Evolutionary conservation across 2,888 invertebrate genomes (phyloP).

Genomic region (Diarsia dahlii): DNA sequence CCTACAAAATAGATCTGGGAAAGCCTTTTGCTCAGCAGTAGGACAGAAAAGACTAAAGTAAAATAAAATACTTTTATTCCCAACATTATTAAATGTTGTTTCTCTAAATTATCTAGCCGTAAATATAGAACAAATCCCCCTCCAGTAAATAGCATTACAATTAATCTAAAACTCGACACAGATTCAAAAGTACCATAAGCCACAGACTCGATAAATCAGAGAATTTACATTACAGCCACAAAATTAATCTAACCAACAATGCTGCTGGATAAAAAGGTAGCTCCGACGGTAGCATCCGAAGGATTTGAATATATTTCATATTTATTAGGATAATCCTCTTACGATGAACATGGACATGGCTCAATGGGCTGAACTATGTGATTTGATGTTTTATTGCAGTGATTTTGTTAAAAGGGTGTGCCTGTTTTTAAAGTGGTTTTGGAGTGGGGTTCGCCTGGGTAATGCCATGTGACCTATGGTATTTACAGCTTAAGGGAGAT

Average conservation of each 20-base stretch:
- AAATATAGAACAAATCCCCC: slow-evolving; percentile 33
- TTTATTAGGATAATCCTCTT: slow-evolving; percentile 88
- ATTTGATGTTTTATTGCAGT: slow-evolving; percentile 69
- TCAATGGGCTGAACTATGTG: slow-evolving; percentile 68
- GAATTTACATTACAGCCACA: slow-evolving; percentile 63
- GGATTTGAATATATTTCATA: slow-evolving; percentile 81
- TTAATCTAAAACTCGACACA: slow-evolving; percentile 24
- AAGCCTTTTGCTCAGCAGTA: neutral
- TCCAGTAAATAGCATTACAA: slow-evolving; percentile 9
- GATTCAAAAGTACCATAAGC: slow-evolving; percentile 47
- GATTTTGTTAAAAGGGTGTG: slow-evolving; percentile 44
- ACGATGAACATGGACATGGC: slow-evolving; percentile 72
- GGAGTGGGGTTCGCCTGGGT: neutral
- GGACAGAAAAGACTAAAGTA: neutral
- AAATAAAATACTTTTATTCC: too few relatives aligned
- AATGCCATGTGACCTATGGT: neutral
- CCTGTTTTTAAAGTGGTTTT: slow-evolving; percentile 10
- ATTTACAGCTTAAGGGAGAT: neutral
- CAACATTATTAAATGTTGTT: neutral
- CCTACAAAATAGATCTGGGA: neutral
- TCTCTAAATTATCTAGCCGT: neutral
- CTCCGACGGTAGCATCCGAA: slow-evolving; percentile 67
- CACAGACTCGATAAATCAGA: slow-evolving; percentile 65
- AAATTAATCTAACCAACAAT: slow-evolving; percentile 68
- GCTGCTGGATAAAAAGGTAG: slow-evolving; percentile 70